Conservation (phyloP, 2,797 vertebrate species). For the Oryzias sinensis region DNA sequence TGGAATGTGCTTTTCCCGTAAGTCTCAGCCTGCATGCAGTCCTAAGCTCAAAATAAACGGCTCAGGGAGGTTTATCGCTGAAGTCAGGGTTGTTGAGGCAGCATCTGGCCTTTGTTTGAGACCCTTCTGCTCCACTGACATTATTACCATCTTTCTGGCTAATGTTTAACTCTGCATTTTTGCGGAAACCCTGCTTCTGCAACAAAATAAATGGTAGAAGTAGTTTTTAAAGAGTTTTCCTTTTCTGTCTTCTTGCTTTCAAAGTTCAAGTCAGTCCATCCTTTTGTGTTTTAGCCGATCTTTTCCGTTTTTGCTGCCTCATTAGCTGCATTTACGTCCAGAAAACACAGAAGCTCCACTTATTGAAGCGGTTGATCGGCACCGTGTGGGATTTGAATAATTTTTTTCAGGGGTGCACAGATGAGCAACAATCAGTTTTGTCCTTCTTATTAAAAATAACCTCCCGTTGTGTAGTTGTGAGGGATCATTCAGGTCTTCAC, state of each 20-base stretch:
- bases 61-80: not conserved
- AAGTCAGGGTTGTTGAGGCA: constrained; percentile 9
- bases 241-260: constrained; percentile 5
- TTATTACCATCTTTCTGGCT: constrained; percentile 16
- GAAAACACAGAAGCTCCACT: constrained; percentile 14
- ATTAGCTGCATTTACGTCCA: constrained; percentile 19
- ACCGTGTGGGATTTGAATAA: constrained; percentile 17
- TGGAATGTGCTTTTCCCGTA: constrained; percentile 37
- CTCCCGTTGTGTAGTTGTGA: constrained; percentile 5
- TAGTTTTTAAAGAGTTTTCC: constrained; percentile 16
- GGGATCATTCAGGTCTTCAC: constrained; percentile 21
- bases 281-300: constrained; percentile 7
- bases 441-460: constrained; percentile 28
- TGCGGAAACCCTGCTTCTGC: no score
- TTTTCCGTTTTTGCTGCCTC: constrained; percentile 9
- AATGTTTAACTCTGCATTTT: constrained; percentile 39
- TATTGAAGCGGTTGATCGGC: constrained; percentile 9
- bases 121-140: constrained; percentile 27
- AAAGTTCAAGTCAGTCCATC: constrained; percentile 2
- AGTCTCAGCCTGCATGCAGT: not conserved
- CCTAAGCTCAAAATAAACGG: not conserved
- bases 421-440: constrained; percentile 35
- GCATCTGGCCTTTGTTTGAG: constrained; percentile 27
- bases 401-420: constrained; percentile 18
- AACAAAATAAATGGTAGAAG: constrained; percentile 8